phyloP scores from a whole-genome alignment of 2,888 invertebrate species.

The Hydrotaea diabolus region DNA sequence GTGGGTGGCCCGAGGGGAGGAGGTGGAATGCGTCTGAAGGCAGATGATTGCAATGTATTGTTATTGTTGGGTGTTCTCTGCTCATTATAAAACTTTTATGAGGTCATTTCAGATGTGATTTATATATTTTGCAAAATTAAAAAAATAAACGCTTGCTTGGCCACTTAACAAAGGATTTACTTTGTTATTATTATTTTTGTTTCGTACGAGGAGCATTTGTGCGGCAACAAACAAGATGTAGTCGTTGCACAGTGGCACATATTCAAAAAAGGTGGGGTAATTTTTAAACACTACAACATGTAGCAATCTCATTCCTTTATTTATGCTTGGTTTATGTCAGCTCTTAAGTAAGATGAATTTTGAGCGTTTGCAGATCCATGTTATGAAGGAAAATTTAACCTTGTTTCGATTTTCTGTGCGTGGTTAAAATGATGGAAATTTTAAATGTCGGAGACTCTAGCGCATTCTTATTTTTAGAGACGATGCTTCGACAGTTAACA shows the following conservation, averaged over 20 bases:
- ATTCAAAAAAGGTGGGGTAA: too few relatives aligned
- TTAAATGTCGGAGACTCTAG: too few relatives aligned
- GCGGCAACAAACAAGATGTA: neutral
- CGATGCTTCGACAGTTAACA: too few relatives aligned
- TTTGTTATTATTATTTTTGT: conserved; percentile 49
- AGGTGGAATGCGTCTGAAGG: neutral
- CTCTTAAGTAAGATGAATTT: too few relatives aligned
- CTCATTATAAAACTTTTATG: conserved; percentile 68
- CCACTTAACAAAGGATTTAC: conserved; percentile 62
- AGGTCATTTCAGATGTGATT: conserved; percentile 68
- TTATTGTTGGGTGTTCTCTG: conserved; percentile 39
- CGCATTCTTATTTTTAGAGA: too few relatives aligned
- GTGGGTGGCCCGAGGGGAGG: neutral
- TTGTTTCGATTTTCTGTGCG: too few relatives aligned
- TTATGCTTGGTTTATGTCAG: too few relatives aligned
- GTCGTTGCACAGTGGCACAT: neutral
- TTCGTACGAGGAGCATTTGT: neutral
- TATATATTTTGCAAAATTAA: conserved; percentile 68
- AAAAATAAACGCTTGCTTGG: conserved; percentile 58
- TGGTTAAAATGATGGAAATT: too few relatives aligned
- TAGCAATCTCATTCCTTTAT: too few relatives aligned
- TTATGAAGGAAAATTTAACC: too few relatives aligned
- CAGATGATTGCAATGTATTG: conserved; percentile 3
- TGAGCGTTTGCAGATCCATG: too few relatives aligned
- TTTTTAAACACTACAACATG: too few relatives aligned